Base-by-base conservation (phyloP, 2,888 invertebrate genomes). In the Penaeus monodon region DNA sequence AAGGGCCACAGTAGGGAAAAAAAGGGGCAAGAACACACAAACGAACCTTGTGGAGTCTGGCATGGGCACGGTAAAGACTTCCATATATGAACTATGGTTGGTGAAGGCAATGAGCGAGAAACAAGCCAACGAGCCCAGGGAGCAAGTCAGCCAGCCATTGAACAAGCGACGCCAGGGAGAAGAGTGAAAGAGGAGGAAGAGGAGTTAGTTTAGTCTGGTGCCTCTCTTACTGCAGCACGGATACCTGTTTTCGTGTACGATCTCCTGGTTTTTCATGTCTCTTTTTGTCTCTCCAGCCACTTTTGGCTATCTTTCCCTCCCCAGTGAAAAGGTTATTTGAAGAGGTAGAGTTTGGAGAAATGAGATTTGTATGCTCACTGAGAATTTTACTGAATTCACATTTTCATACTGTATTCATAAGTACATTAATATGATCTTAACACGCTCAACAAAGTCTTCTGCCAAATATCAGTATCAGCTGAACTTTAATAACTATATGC, bases 11-110 rank as follows among this genome's bases (percentile, higher is more conserved):
- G 57, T 17, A 57, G 17, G 57, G 57, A 20, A 38, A 57, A 57
- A 57, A 17, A 57, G 57, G 57, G 57, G 81, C 81, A 49, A 68
- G 29, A 74, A 76, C 83, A 84, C n/a, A 70, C 27, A 70, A 27
- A 84, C 80, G 33, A 80, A 84, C 83, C 83, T 84, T 84, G 76
- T 66, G 77, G 57, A 38, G 68, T 82, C 77, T 86, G 82, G 82
- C 86, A 86, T 44, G 86, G 82, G 64, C 86, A 86, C 68, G 86
- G 82, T 64, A 86, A 82, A 82, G 68, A 78, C 82, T 86, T 86
- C 86, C 86, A 86, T 33, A 82, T 70, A 86, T 82, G 86, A 82
- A 74, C 86, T 86, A 86, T 24, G 63, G 76, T 70, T 82, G 73
- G 57, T 82, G 73, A 73, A 49, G 57, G 63, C 22, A 82, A 82